Base-by-base conservation (phyloP, 2,113 vertebrate species). In the Phoenicopterus ruber region DNA sequence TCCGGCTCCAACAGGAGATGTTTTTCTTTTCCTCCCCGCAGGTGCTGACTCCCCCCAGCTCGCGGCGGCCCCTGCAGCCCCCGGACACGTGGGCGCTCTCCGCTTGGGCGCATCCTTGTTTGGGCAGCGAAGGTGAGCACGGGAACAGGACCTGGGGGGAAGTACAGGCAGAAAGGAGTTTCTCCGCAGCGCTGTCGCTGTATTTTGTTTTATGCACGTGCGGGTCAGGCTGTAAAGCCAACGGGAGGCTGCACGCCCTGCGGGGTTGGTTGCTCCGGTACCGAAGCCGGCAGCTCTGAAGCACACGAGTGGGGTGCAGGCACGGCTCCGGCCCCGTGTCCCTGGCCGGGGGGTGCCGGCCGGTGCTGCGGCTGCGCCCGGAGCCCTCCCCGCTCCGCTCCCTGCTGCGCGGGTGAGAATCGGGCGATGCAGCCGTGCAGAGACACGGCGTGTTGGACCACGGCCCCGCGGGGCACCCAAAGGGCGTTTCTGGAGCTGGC, bases 121-220 rank as follows among this genome's bases (percentile, higher is more conserved):
- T 34, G 52, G 11, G 52, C 31, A 11, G 84, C 0, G 13, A 42
- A 24, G 84, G 54, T 62, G 81, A 69, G 70, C 42, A 4, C 1
- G 9, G 61, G 6, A 19, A 3, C 2, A 7, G 76, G 42, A 44
- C 26, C 1, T 15, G 52, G 11, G 12, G 13, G 10, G 4, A 88
- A 71, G 11, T 5, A 28, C 19, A 26, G 61, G 66, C 29, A 69
- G 16, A 76, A 82, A 47, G 19, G 21, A 25, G 29, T 9, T 94
- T 66, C 11, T 58, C 25, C 18, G 1, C 14, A 18, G 42, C 55
- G 34, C 17, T 1, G 4, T 15, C 10, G 21, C 32, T 4, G 3
- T 18, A 0, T 8, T 47, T 46, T 18, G 1, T 44, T 58, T 29
- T 1, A 11, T 2, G 6, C 7, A 14, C 10, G 0, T 0, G 1